Base-by-base conservation (phyloP, 2,113 vertebrate genomes). In the Seriola rivoliana region DNA sequence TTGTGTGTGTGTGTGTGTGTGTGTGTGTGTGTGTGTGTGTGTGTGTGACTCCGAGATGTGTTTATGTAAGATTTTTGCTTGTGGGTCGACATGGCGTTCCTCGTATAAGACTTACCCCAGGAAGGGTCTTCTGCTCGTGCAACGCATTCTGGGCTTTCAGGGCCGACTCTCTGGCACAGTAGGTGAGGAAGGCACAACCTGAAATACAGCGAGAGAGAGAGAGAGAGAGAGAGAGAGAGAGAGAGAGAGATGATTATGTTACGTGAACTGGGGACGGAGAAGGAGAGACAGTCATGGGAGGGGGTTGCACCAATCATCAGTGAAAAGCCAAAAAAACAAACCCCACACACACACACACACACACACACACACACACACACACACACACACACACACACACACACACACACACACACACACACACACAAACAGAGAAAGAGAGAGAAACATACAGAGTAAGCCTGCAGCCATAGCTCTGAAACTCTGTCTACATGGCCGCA, bases 101-200 rank as follows among this genome's bases (percentile, higher is more conserved):
- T 80, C 3, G 8, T 84, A 44, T 89, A 48, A 16, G 75, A 96
- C 97, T 96, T 95, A 97, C 97, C 95, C 97, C 97, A 86, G 97
- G 96, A 86, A 97, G 95, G 80, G 97, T 97, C 95, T 97, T 97
- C 95, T 97, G 97, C 92, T 97, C 96, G 1, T 97, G 97, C 79
- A 97, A 93, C 46, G 97, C 97, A 81, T 96, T 97, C 95, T 97
- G 97, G 90, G 97, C 97, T 95, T 97, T 97, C 89, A 97, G 96
- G 84, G 96, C 97, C 68, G 97, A 97, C 89, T 97, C 97, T 93
- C 96, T 96, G 94, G 96, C 97, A 95, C 97, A 97, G 94, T 97
- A 97, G 87, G 97, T 97, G 91, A 97, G 96, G 93, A 97, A 97
- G 95, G 97, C 96, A 96, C 97, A 97, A 94, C 97, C 97, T 97